These are phyloP conservation scores for Standfussiana lucernea DNA, from an alignment of 2,888 invertebrate species.

Conservation along the genomic window DNA sequence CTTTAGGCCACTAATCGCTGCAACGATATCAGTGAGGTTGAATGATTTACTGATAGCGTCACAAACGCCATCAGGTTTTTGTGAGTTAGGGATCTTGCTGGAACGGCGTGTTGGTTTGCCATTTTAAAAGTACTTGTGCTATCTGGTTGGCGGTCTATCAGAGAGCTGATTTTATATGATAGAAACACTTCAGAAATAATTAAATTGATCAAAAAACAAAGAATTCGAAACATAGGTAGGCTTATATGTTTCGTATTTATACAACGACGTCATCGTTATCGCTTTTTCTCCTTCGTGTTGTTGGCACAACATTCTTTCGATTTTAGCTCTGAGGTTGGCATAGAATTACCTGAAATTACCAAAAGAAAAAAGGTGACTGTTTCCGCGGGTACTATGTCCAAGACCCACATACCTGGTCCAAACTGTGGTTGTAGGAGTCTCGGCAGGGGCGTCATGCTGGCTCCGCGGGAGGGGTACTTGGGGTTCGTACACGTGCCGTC, in stretches of 20 bases:
- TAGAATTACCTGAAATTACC: neutral
- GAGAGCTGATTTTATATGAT: neutral
- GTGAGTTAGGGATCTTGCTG: too few relatives aligned
- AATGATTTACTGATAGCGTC: too few relatives aligned
- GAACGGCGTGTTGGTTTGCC: too few relatives aligned
- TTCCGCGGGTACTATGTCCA: neutral
- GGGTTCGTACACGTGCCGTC: constrained; percentile 74
- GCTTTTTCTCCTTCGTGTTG: neutral
- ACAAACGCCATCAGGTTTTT: too few relatives aligned
- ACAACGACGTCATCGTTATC: neutral
- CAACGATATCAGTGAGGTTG: too few relatives aligned
- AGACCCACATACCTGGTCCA: constrained; percentile 64
- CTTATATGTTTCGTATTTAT: neutral
- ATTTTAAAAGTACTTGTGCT: too few relatives aligned
- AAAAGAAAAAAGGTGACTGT: neutral
- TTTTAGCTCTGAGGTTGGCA: neutral
- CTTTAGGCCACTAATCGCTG: too few relatives aligned
- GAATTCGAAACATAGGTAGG: neutral
- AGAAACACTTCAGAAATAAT: neutral
- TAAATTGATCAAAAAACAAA: neutral
- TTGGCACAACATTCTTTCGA: neutral
- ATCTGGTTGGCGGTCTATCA: too few relatives aligned
- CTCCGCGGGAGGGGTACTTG: constrained; percentile 71
- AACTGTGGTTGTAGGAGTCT: constrained; percentile 72
- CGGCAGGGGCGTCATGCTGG: constrained; percentile 68